These are phyloP conservation scores for Carposina sasakii DNA, from an alignment of 1,140 invertebrate genomes.

Conservation along the genomic window DNA sequence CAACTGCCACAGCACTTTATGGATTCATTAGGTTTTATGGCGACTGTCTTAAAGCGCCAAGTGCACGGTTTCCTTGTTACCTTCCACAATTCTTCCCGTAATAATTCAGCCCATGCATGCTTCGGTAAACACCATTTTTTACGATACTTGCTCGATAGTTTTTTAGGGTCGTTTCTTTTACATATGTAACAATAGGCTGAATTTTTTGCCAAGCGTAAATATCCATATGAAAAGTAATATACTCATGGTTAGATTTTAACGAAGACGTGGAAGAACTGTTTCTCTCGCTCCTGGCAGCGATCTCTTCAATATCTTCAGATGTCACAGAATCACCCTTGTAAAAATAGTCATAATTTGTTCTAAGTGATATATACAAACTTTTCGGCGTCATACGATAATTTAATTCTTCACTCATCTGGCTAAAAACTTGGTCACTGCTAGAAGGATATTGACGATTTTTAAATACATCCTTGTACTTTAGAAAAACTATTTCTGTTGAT, in stretches of 20 bases:
- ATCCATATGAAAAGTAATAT: background rate
- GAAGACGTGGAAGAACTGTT: background rate
- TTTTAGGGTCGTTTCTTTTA: background rate
- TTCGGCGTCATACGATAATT: background rate
- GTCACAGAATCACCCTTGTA: background rate
- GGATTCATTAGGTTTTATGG: background rate
- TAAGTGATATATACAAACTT: constrained; percentile 1
- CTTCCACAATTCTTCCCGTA: constrained; percentile 3
- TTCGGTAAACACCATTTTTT: background rate
- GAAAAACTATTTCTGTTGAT: background rate
- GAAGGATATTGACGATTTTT: background rate
- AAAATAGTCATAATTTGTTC: constrained; percentile 1
- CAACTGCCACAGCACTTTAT: background rate
- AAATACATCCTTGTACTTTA: constrained; percentile 2
- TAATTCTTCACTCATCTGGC: background rate
- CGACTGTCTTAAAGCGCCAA: background rate
- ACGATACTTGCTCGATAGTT: background rate
- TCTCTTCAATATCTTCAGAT: background rate
- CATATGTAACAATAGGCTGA: background rate
- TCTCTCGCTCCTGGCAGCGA: background rate
- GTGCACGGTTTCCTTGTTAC: background rate
- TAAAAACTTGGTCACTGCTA: background rate
- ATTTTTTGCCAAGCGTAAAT: constrained; percentile 4
- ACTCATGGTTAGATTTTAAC: background rate
- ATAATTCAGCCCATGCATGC: background rate